Evolutionary conservation across 2,113 vertebrate species (phyloP), one percentile per base, ranked within the genome.

Genomic region (Larimichthys polyactis): DNA sequence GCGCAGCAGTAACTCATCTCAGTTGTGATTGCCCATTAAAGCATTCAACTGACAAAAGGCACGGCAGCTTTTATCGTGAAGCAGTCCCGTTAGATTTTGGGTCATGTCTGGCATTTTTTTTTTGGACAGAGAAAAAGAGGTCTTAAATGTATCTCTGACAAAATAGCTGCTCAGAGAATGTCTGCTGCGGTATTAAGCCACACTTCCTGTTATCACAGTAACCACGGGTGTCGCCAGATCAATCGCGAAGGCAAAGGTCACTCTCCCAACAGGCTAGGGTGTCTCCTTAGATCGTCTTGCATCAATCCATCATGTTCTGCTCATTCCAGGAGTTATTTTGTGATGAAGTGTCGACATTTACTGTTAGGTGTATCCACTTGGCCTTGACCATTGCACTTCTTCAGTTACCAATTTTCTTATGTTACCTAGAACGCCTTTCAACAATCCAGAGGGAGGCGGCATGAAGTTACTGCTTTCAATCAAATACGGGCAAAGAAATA

Each of bases 321-420:
- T 83, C 70, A 58, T 64, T 79, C 67, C 48, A n/a, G 19, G 36
- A 40, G 40, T 71, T 49, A 82, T 68, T 82, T 77, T 40, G 36
- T 59, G 59, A 80, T 84, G 62, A 81, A 78, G 70, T 49, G 48
- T 10, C 44, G 43, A 64, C 71, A 67, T 75, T 57, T 24, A 82
- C 19, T 43, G 52, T 78, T 81, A 24, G 24, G 16, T 17, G 6
- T 36, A 20, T 40, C 32, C 44, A 74, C 52, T 73, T 29, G 52
- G 22, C 78, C 15, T 4, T 78, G 67, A 81, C 49, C 77, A 74
- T 79, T 82, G 11, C 27, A 40, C 72, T 66, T 64, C 81, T 90
- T 79, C 51, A 32, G 29, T 90, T 87, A 85, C 73, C 27, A 4
- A 15, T 78, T 46, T 40, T 57, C 49, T 79, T 32, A 36, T 68